Evolutionary conservation across 2,113 vertebrate species (phyloP), one percentile per base, ranked within the genome.

Genomic region (Hiodon tergisus): DNA sequence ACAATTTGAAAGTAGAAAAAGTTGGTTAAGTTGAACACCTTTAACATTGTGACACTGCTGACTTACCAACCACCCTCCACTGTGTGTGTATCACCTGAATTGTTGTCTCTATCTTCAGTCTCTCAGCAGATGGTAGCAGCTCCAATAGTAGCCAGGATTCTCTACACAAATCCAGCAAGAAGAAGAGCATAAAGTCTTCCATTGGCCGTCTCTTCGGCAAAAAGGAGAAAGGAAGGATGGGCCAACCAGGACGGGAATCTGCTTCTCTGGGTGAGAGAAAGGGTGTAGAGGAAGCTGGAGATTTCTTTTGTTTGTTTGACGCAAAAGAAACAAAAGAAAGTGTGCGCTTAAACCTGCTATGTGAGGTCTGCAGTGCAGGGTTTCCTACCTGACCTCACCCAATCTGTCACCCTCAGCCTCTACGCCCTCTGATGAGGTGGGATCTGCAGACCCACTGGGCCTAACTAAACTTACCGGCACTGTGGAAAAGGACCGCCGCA

Each of bases 101-200:
- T 51, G 53, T n/a, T 52, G 53, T 63, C 66, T n/a, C 63, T 16
- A 13, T 69, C 6, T 72, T 0, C 81, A 93, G 93, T 66, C 87
- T 94, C 68, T 93, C 90, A 0, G 86, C 89, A 13, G 93, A 94
- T 7, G 91, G 89, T 80, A 90, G 90, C 78, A 89, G 88, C 78
- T 84, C 92, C 62, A 94, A 92, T 87, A 93, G 91, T 87, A 90
- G 94, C 82, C 93, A 93, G 80, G 95, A 97, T 78, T 94, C 95
- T 10, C 91, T 97, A 58, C 94, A 96, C 89, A 97, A 97, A 84
- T 89, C 92, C 81, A 94, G 92, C 58, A 97, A 97, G 89, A 97
- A 94, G 91, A 97, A 97, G 82, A 96, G 95, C 90, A 97, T 97
- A 88, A 97, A 96, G 89, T 97, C 94, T 69, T 96, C 95, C 82